A percentile compares a stretch with the other conserved stretches of the same genome.
Evolutionary conservation across 2,113 vertebrate species (phyloP).

Genomic region (Microcebus lehilahytsara): DNA sequence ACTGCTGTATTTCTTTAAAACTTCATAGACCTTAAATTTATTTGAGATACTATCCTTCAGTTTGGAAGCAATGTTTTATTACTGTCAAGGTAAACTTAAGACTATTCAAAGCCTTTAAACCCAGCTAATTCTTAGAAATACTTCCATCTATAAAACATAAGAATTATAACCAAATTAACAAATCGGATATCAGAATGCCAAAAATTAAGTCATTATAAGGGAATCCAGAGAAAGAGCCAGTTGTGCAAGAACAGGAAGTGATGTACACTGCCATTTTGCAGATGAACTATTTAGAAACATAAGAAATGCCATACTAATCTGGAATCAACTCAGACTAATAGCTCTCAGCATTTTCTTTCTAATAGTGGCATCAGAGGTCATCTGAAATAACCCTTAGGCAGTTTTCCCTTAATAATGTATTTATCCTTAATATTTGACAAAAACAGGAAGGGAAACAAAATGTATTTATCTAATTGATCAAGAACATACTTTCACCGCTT

Average conservation of each 20-base stretch:
- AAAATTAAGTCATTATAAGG: conserved; percentile 79
- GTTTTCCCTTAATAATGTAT: conserved; percentile 49
- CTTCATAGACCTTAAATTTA: conserved; percentile 3
- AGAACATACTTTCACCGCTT: conserved; percentile 49
- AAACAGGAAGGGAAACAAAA: not conserved
- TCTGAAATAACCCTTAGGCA: conserved; percentile 38
- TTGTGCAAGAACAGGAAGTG: conserved; percentile 80
- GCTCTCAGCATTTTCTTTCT: conserved; percentile 51
- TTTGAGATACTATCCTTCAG: conserved; percentile 33
- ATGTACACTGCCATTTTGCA: conserved; percentile 73
- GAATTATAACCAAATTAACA: conserved; percentile 76
- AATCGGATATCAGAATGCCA: conserved; percentile 75
- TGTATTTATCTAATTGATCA: conserved; percentile 55
- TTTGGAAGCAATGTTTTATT: conserved; percentile 47
- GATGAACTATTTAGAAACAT: conserved; percentile 69
- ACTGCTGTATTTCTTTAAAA: not conserved
- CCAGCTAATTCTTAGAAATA: conserved; percentile 59
- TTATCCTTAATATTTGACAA: not conserved
- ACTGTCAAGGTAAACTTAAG: conserved; percentile 26
- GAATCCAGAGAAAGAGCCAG: conserved; percentile 75
- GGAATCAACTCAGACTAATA: conserved; percentile 53
- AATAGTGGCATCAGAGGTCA: conserved; percentile 30
- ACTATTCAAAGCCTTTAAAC: conserved; percentile 54
- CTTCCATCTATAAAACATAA: conserved; percentile 60
- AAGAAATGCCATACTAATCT: conserved; percentile 65